phyloP scores from a whole-genome alignment of 2,113 vertebrate genomes.

The Ondatra zibethicus region DNA sequence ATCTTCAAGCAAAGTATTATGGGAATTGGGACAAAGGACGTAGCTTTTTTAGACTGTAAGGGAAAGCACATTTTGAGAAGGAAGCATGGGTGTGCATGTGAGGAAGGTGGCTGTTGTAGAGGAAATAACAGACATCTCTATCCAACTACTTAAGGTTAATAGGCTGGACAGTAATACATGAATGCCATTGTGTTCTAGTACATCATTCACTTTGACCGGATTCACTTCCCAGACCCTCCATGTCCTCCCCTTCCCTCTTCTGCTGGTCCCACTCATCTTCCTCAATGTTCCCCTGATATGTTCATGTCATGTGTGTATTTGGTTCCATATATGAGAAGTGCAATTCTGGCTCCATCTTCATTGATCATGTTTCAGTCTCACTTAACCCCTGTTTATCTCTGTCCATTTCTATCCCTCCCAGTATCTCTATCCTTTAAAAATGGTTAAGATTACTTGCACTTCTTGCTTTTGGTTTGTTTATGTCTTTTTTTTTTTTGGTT shows the following conservation, averaged over 20 bases:
- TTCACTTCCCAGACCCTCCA: not conserved
- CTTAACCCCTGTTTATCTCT: not conserved
- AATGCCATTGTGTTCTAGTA: not conserved
- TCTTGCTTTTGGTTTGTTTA: not conserved
- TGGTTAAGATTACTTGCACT: not conserved
- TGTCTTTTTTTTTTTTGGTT: not conserved
- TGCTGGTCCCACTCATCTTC: too few relatives aligned
- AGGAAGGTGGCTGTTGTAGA: not conserved
- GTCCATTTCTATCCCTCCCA: not conserved
- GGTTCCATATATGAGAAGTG: not conserved
- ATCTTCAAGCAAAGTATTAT: not conserved
- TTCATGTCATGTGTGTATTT: not conserved
- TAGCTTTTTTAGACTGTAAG: not conserved
- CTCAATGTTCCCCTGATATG: too few relatives aligned
- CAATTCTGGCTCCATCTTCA: not conserved
- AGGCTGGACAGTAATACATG: not conserved
- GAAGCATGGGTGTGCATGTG: not conserved
- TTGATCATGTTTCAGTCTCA: not conserved
- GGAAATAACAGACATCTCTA: slow-evolving; percentile 10
- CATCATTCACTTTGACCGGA: not conserved
- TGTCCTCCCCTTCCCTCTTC: not conserved
- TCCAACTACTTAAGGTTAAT: not conserved
- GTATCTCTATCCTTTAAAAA: not conserved
- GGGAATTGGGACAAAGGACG: not conserved
- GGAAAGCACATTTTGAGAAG: not conserved